Evolutionary conservation across 2,797 vertebrate species (phyloP).

Genomic region (Gymnoscopelus microlampas): DNA sequence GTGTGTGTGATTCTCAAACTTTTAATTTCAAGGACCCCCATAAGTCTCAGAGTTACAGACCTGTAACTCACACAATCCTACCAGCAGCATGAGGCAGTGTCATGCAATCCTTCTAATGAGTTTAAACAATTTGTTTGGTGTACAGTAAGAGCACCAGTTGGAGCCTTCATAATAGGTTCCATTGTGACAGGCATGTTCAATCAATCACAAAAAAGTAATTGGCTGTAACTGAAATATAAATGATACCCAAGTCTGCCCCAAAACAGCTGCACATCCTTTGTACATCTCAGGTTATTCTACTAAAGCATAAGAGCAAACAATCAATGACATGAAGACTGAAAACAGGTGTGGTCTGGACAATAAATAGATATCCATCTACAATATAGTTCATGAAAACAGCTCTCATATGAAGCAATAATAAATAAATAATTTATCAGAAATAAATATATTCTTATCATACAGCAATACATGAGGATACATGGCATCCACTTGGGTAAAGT

Average conservation of each 20-base stretch:
- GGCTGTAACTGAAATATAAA: not conserved
- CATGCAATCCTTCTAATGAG: too few species aligned
- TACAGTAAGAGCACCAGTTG: not conserved
- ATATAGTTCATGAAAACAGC: constrained; percentile 72
- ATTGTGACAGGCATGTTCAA: not conserved
- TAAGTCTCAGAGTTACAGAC: too few species aligned
- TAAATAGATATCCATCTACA: constrained; percentile 80
- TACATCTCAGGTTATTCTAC: constrained; percentile 27
- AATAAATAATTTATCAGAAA: constrained; percentile 88
- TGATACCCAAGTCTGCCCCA: too few species aligned
- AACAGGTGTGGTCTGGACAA: constrained; percentile 64
- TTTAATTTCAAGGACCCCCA: too few species aligned
- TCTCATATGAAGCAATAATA: constrained; percentile 81
- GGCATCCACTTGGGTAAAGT: constrained; percentile 81
- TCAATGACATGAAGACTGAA: constrained; percentile 48
- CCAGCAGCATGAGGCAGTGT: too few species aligned
- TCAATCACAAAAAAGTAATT: not conserved
- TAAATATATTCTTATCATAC: constrained; percentile 85
- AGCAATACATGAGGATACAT: constrained; percentile 85
- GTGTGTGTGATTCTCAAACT: constrained; percentile 2
- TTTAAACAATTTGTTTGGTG: too few species aligned
- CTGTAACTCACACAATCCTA: too few species aligned
- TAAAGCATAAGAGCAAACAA: constrained; percentile 29
- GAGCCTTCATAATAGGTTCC: not conserved
- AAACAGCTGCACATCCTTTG: not conserved